Base-by-base conservation (phyloP, 1,140 invertebrate species). In the Vanessa atalanta region DNA sequence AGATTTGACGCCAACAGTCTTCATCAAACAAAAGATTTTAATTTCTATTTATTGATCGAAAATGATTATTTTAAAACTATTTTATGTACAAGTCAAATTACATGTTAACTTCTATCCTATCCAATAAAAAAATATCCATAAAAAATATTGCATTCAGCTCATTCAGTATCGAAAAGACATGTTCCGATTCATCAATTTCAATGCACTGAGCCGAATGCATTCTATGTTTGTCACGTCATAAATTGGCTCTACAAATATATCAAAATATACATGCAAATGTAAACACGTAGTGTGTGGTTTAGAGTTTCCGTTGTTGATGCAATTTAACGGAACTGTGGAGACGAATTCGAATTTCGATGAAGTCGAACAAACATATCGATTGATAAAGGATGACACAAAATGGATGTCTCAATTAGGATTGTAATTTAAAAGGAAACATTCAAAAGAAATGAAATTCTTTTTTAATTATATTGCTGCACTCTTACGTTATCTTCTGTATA, bases 311-410 rank as follows among this genome's bases (percentile, higher is more conserved):
- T 23, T 61, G 48, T 68, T 66, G 65, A 69, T 48, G 67, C 61
- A 74, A 69, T 69, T 74, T 68, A 74, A 68, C 60, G 66, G 48
- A 64, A 57, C 48, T 53, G 66, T 47, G 37, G 16, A 53, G 31
- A 37, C 48, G 61, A 63, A 69, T 69, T 65, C 72, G 68, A 70
- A 74, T 74, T 69, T 69, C 48, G 51, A 55, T 68, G 12, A 65
- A 69, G 43, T 23, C 51, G 57, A 73, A 66, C 47, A 69, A 64
- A 73, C 60, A 63, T 57, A 65, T 47, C 9, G 15, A 37, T 51
- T 63, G 60, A 61, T 26, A 13, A 57, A 23, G 9, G 53, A 57
- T 57, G 53, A 13, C 47, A 31, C 37, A 43, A 20, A 53, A 53
- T 53, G 48, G 65, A 53, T 66, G 47, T 20, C 48, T 23, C 53